Evolutionary conservation across 2,113 vertebrate genomes (phyloP), one percentile per base, ranked within the genome.

Genomic region (Trematocara unimaculatum): DNA sequence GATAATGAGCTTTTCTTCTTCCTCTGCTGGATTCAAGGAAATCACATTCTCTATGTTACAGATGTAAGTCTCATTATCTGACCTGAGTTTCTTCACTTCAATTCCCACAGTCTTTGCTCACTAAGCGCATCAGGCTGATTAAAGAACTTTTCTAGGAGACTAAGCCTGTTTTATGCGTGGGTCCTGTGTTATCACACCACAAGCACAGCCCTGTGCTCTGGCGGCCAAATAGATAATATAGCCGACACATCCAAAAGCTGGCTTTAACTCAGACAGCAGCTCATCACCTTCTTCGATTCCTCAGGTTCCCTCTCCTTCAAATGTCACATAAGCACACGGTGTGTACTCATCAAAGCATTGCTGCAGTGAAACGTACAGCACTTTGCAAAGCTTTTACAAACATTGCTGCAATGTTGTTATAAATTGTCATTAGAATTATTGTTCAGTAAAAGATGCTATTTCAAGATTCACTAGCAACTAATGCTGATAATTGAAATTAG

Each of bases 1-100:
- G 86, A 90, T 94, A 95, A 96, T 95, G 92, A 94, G 92, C 92
- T 95, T 95, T 95, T 94, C 90, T 90, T 91, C 56, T 79, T 92
- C 88, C 84, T 86, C 85, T 81, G 78, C 56, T 60, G 88, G 84
- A 91, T 93, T 93, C 89, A 87, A 91, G 89, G 90, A 94, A 94
- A 93, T 93, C 91, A 81, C 88, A 89, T 95, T 94, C 83, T 90
- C 93, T 70, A 9, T 93, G 84, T 93, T 94, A 92, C 91, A 93
- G 92, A 94, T 95, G 92, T 94, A 94, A 94, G 94, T 94, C 93
- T 92, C 93, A 94, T 95, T 96, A 95, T 95, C 94, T 95, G 93
- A 95, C 94, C 93, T 90, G 91, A 89, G 87, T 93, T 95, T 94
- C 90, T 90, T 91, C 91, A 91, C 91, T 95, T 94, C 93, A 89